A percentile compares a stretch with the other conserved stretches of the same genome.
Conservation (phyloP, 2,113 vertebrate genomes). For the Brachyistius frenatus region DNA sequence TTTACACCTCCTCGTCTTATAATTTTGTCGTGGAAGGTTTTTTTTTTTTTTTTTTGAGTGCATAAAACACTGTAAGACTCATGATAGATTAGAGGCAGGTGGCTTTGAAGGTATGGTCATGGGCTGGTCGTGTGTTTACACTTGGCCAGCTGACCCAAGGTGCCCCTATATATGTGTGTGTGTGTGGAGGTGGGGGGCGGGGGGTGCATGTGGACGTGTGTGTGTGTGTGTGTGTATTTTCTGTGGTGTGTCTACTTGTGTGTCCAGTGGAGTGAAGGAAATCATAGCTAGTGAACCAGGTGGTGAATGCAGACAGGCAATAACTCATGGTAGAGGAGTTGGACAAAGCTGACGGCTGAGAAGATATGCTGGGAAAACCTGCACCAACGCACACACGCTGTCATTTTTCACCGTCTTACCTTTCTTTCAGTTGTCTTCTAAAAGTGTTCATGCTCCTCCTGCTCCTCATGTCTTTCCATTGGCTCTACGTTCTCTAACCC, state of each 20-base stretch:
- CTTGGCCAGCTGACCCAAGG: slow-evolving; percentile 70
- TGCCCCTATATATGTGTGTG: slow-evolving; percentile 49
- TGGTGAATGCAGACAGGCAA: slow-evolving; percentile 73
- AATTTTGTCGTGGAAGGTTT: slow-evolving; percentile 28
- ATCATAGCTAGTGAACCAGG: slow-evolving; percentile 77
- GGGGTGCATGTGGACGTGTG: not conserved
- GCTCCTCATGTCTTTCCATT: not conserved
- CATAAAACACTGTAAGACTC: not conserved
- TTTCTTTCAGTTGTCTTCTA: not conserved
- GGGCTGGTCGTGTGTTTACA: slow-evolving; percentile 60
- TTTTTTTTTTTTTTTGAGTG: not conserved
- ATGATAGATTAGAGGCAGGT: slow-evolving; percentile 28
- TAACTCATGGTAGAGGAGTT: slow-evolving; percentile 70
- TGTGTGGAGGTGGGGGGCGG: slow-evolving; percentile 39
- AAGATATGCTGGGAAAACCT: slow-evolving; percentile 40
- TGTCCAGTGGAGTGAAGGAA: slow-evolving; percentile 70
- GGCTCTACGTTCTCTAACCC: not conserved
- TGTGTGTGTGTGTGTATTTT: slow-evolving; percentile 25
- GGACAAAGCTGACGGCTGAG: slow-evolving; percentile 52
- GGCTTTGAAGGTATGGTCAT: slow-evolving; percentile 36
- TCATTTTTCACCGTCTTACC: not conserved
- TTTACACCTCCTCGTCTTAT: slow-evolving; percentile 24
- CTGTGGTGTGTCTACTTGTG: slow-evolving; percentile 47
- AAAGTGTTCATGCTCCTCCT: not conserved
- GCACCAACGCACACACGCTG: slow-evolving; percentile 16